These are phyloP conservation scores for Acinonyx jubatus DNA, from an alignment of 2,113 vertebrate species.

Conservation along the genomic window DNA sequence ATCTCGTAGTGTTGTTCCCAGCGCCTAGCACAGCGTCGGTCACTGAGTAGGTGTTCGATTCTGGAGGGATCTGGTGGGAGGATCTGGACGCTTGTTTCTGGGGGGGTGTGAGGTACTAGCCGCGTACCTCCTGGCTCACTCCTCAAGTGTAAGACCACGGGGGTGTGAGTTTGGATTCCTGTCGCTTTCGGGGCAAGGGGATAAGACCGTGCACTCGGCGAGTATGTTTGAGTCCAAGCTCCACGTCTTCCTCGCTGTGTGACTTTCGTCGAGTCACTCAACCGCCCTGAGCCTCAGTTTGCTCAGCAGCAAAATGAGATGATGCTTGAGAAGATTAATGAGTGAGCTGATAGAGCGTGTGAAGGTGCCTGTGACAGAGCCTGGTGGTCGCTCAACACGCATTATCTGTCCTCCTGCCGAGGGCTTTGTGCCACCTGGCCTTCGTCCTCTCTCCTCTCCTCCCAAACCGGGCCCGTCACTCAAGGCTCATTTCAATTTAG, in stretches of 20 bases:
- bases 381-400: neutral
- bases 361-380: neutral
- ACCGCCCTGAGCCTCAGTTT: neutral
- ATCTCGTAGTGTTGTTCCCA: neutral
- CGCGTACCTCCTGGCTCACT: neutral
- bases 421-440: rapidly evolving
- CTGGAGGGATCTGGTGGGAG: neutral
- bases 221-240: neutral
- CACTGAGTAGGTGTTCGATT: neutral
- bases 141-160: neutral
- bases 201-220: neutral
- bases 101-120: neutral
- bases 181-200: neutral
- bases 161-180: neutral
- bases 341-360: neutral
- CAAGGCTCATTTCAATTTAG: neutral
- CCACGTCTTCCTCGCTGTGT: neutral
- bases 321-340: neutral
- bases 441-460: neutral
- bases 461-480: neutral
- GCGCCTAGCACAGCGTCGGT: neutral
- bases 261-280: neutral
- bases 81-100: neutral
- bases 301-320: neutral
- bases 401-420: neutral